Evolutionary conservation across 2,888 invertebrate genomes (phyloP).

Genomic region (Mythimna vitellina): DNA sequence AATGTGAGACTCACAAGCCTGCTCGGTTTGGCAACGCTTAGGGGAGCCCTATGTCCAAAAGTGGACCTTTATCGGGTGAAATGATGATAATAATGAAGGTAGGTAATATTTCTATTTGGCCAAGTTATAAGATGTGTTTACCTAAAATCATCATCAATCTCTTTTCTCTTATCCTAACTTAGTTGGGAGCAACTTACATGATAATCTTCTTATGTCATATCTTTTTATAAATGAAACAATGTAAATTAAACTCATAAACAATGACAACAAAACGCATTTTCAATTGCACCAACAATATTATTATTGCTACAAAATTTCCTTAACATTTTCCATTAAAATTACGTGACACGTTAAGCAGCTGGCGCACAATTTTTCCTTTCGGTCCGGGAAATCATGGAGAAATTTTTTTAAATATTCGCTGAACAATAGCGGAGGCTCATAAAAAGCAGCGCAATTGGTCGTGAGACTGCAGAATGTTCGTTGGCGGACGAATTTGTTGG

Average conservation of each 20-base stretch:
- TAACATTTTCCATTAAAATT: conserved; percentile 37
- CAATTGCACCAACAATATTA: conserved; percentile 10
- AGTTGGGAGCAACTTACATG: too few relatives aligned
- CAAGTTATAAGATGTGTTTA: too few relatives aligned
- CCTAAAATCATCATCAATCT: not conserved
- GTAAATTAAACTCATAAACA: not conserved
- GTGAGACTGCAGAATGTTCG: conserved; percentile 71
- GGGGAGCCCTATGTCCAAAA: too few relatives aligned
- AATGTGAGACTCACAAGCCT: too few relatives aligned
- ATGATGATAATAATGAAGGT: too few relatives aligned
- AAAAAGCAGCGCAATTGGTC: conserved; percentile 75
- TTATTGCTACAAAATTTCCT: conserved; percentile 15
- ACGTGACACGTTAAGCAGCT: conserved; percentile 47
- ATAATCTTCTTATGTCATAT: too few relatives aligned
- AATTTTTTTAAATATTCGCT: conserved; percentile 69
- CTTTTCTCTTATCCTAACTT: not conserved
- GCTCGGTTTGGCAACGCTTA: too few relatives aligned
- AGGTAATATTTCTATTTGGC: not conserved
- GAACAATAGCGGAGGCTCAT: conserved; percentile 72
- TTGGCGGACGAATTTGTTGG: conserved; percentile 72
- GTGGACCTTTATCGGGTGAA: too few relatives aligned
- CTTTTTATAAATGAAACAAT: not conserved
- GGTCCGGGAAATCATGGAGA: conserved; percentile 58
- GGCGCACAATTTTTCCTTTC: conserved; percentile 53
- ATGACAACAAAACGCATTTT: not conserved